Percentiles rank a stretch among this genome's conserved stretches.
phyloP scores from a whole-genome alignment of 2,113 vertebrate species.

The Galbula dea region DNA sequence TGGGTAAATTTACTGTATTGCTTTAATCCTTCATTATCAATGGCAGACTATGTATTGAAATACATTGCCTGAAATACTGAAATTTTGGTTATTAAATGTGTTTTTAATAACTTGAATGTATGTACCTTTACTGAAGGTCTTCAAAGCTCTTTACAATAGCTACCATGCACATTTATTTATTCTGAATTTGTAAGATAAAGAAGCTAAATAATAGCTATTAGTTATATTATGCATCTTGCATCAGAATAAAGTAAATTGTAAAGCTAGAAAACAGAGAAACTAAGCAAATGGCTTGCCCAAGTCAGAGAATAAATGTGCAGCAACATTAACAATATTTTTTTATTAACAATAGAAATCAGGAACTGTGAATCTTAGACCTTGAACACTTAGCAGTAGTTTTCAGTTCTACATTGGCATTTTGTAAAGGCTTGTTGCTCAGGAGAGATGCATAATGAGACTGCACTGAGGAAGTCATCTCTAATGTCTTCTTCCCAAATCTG shows the following conservation, averaged over 20 bases:
- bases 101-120: neutral
- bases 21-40: neutral
- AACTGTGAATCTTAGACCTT: neutral
- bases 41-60: neutral
- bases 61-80: neutral
- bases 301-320: neutral
- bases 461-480: neutral
- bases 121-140: neutral
- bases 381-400: neutral
- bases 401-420: neutral
- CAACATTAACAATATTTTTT: neutral
- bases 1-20: neutral
- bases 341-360: neutral
- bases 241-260: neutral
- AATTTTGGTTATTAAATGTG: neutral
- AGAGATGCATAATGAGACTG: neutral
- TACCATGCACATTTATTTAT: neutral
- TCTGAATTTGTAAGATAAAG: neutral
- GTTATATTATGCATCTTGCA: neutral
- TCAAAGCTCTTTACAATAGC: neutral
- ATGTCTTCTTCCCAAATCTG: neutral
- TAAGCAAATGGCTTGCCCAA: neutral
- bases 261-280: neutral
- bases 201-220: neutral
- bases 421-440: neutral